Evolutionary conservation across 2,797 vertebrate genomes (phyloP), one percentile per base, ranked within the genome.

Genomic region (Hybognathus amarus): DNA sequence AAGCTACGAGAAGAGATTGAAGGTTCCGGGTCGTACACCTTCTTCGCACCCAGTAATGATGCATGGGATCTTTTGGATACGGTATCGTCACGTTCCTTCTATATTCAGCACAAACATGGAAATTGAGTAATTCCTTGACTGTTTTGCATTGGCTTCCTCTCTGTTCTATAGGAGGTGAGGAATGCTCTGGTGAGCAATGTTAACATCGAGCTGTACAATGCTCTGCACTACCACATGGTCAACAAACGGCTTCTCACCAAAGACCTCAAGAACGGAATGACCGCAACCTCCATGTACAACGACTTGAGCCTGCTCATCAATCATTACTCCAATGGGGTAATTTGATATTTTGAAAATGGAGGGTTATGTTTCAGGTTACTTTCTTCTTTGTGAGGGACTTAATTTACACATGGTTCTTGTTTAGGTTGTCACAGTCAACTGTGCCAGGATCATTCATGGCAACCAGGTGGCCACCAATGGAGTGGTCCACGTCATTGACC

Each of bases 381-480:
- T 59, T 11, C n/a, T 38, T 78, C 3, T 24, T 64, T 30, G 50
- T 17, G 12, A 63, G 40, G 45, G 66, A n/a, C 10, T n/a, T 6
- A 6, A 38, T 42, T 82, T n/a, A 85, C 77, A 30, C 30, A 30
- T 24, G 79, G 52, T 20, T 80, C 33, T 85, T 36, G 7, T 82
- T 77, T 27, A 99, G 98, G 95, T 99, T 70, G 97, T 99, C 87
- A 99, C 98, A 0, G 97, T 99, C 80, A 99, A 99, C 92, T 99
- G 98, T 54, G 98, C 97, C 82, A 95, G 98, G 90, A 89, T 99
- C 67, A 97, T 98, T 89, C 94, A 98, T 8, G 98, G 96, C 12
- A 99, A 99, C 90, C 98, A 99, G 90, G 94, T 99, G 76, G 96
- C 98, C 85, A 99, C 97, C 83, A 99, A 99, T 64, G 98, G 98